Conservation (phyloP, 2,113 vertebrate genomes). For the Apistogramma diplotaenia region DNA sequence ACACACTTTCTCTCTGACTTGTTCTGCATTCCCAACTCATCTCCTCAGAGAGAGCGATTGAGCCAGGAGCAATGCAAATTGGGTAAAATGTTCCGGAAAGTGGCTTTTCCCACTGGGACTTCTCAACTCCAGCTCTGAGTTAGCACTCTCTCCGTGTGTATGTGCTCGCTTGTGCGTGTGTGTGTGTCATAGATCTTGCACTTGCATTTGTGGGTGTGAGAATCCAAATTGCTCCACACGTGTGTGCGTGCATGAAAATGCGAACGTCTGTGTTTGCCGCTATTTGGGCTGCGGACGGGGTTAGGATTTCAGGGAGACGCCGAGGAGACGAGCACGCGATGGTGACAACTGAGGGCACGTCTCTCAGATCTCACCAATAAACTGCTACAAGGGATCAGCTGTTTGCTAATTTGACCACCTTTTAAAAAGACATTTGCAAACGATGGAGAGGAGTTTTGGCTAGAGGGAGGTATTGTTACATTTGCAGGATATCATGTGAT, state of each 20-base stretch:
- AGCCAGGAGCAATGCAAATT: conserved; percentile 76
- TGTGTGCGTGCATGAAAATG: conserved; percentile 1
- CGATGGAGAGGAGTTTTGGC: background rate
- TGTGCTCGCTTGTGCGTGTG: background rate
- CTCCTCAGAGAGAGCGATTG: conserved; percentile 48
- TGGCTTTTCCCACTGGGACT: conserved; percentile 68
- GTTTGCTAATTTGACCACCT: conserved; percentile 17
- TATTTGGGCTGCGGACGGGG: background rate
- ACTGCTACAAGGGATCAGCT: background rate
- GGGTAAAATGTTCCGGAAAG: conserved; percentile 76
- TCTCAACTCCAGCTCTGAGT: conserved; percentile 56
- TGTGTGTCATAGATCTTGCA: conserved; percentile 8
- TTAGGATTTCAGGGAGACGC: background rate
- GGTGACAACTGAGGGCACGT: conserved; percentile 42
- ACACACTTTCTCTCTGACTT: background rate
- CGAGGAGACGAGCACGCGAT: background rate
- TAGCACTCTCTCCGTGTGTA: conserved; percentile 24
- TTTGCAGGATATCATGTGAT: background rate
- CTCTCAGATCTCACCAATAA: conserved; percentile 31
- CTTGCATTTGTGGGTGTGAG: conserved; percentile 1
- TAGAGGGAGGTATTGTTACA: background rate
- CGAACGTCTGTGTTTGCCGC: background rate
- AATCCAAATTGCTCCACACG: conserved; percentile 22
- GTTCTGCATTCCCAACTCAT: conserved; percentile 48
- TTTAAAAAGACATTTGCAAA: background rate